Conservation (phyloP, 1,140 invertebrate genomes). For the Meloidogyne floridensis region DNA sequence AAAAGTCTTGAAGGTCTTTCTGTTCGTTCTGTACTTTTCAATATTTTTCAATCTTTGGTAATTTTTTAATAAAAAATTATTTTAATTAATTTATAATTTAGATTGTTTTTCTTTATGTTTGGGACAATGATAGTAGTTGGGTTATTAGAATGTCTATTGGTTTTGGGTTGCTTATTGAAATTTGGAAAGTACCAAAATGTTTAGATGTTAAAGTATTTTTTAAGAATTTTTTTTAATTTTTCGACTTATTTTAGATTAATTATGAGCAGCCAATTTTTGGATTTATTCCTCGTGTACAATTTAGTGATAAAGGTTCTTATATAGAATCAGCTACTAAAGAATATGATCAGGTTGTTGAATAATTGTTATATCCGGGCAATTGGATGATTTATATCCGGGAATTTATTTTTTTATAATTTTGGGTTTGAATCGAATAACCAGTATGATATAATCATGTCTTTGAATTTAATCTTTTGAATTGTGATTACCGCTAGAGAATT, state of each 20-base stretch:
- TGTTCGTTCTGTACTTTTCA: conserved; percentile 97
- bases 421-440: too few relatives aligned
- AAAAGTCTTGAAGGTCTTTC: conserved; percentile 95
- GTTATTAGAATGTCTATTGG: conserved; percentile 81
- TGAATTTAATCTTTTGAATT: too few relatives aligned
- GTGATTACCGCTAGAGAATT: not conserved
- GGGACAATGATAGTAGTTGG: conserved; percentile 97
- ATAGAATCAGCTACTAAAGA: conserved; percentile 88
- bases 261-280: conserved; percentile 76
- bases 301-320: conserved; percentile 94
- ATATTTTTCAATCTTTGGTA: conserved; percentile 87
- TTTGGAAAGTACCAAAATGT: conserved; percentile 96
- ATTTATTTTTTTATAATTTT: too few relatives aligned
- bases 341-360: conserved; percentile 77
- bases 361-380: too few relatives aligned
- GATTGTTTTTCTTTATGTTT: conserved; percentile 86
- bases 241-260: conserved; percentile 72
- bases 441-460: too few relatives aligned
- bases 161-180: conserved; percentile 91
- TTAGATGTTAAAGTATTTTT: conserved; percentile 53
- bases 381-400: too few relatives aligned
- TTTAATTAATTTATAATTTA: not conserved
- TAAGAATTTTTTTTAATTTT: not conserved
- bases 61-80: conserved; percentile 2
- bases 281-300: conserved; percentile 78